Evolutionary conservation across 2,888 invertebrate genomes (phyloP).

Genomic region (Euclidia mi): DNA sequence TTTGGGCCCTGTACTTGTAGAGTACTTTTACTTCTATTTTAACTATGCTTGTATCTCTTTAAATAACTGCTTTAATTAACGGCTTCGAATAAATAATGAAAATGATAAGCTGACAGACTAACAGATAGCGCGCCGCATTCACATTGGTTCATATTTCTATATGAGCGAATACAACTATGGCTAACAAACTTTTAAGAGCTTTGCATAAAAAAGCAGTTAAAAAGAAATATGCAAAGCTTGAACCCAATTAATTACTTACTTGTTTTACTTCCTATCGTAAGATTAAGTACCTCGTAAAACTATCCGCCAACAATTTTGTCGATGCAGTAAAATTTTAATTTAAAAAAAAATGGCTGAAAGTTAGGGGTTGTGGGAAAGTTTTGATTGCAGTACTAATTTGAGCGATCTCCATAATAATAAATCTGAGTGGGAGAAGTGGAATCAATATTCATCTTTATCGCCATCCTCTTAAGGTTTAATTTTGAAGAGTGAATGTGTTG

Average conservation of each 20-base stretch:
- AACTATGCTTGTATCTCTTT: too few relatives aligned
- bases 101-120: too few relatives aligned
- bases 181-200: too few relatives aligned
- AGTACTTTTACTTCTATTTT: too few relatives aligned
- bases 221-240: too few relatives aligned
- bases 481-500: conserved; percentile 8
- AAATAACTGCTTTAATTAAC: too few relatives aligned
- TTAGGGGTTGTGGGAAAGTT: conserved; percentile 36
- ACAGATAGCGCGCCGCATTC: too few relatives aligned
- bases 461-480: conserved; percentile 20
- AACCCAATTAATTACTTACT: too few relatives aligned
- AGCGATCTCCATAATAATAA: conserved; percentile 37
- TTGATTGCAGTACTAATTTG: conserved; percentile 45
- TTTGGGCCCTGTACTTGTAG: too few relatives aligned
- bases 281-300: conserved; percentile 35
- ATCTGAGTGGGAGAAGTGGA: conserved; percentile 13
- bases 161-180: too few relatives aligned
- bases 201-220: not conserved
- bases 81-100: too few relatives aligned
- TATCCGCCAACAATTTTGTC: conserved; percentile 26
- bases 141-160: too few relatives aligned
- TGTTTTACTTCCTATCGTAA: not conserved
- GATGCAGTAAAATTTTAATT: conserved; percentile 7
- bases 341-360: conserved; percentile 25
- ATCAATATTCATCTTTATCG: not conserved